A percentile compares a stretch with the other conserved stretches of the same genome.
These are phyloP conservation scores for Drosophila basisetae DNA, from an alignment of 2,888 invertebrate genomes.

Conservation along the genomic window DNA sequence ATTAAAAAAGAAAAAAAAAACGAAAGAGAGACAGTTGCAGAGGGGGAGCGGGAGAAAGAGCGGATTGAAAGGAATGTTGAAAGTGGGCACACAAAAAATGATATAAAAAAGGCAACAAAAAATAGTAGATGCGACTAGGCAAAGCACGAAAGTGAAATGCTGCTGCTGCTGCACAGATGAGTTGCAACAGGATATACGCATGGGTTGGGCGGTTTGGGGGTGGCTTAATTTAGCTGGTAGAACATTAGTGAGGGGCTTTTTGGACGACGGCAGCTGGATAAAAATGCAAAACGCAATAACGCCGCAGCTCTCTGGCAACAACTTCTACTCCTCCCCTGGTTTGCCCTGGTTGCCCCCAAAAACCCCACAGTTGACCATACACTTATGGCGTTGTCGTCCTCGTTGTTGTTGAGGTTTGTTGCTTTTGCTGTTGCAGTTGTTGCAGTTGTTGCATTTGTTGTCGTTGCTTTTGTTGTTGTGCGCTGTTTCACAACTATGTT, in stretches of 20 bases:
- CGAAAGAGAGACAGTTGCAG: not conserved
- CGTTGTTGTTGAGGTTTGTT: slow-evolving; percentile 50
- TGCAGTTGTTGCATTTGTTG: slow-evolving; percentile 51
- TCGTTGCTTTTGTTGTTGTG: slow-evolving; percentile 24
- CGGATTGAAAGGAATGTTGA: slow-evolving; percentile 21
- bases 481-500: slow-evolving; percentile 79
- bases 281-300: slow-evolving; percentile 73
- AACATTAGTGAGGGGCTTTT: slow-evolving; percentile 43
- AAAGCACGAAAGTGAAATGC: slow-evolving; percentile 59
- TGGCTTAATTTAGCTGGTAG: slow-evolving; percentile 72
- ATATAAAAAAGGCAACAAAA: slow-evolving; percentile 8
- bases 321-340: slow-evolving; percentile 2
- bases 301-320: slow-evolving; percentile 12
- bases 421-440: slow-evolving; percentile 30
- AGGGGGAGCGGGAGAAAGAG: not conserved
- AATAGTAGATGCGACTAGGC: slow-evolving; percentile 20
- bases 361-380: slow-evolving; percentile 48
- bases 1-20: slow-evolving; percentile 50
- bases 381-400: slow-evolving; percentile 59
- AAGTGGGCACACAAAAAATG: slow-evolving; percentile 15
- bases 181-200: slow-evolving; percentile 61
- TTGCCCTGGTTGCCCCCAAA: slow-evolving; percentile 2
- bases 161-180: slow-evolving; percentile 57
- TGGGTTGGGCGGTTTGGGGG: slow-evolving; percentile 44
- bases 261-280: slow-evolving; percentile 47